Conservation (phyloP, 2,888 invertebrate genomes). For the Melanotus villosus region DNA sequence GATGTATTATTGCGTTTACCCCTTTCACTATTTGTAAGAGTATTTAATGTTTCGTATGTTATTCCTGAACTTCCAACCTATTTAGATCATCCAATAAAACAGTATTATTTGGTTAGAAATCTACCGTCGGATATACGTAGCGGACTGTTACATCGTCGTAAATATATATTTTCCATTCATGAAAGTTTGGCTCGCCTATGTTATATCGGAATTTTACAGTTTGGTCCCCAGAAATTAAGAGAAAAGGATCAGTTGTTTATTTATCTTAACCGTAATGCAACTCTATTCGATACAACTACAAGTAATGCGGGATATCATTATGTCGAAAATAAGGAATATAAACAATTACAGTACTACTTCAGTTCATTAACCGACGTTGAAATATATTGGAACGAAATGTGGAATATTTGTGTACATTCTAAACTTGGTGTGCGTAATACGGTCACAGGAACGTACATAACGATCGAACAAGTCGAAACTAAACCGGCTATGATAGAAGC, state of each 20-base stretch:
- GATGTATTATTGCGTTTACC: conserved; percentile 81
- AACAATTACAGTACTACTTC: conserved; percentile 72
- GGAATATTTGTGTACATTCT: conserved; percentile 78
- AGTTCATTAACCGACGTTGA: conserved; percentile 71
- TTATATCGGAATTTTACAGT: conserved; percentile 79
- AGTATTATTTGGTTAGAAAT: conserved; percentile 75
- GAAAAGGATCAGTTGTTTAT: conserved; percentile 81
- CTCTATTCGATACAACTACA: conserved; percentile 76
- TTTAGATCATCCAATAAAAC: conserved; percentile 77
- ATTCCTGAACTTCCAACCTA: conserved; percentile 73
- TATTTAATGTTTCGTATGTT: conserved; percentile 74
- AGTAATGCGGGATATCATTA: conserved; percentile 75
- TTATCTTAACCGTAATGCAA: conserved; percentile 76
- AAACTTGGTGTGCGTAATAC: conserved; percentile 70
- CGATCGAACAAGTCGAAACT: conserved; percentile 68
- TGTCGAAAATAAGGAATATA: conserved; percentile 74
- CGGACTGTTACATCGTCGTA: conserved; percentile 71
- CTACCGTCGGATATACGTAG: conserved; percentile 72
- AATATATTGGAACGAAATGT: conserved; percentile 79
- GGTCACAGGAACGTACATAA: conserved; percentile 64
- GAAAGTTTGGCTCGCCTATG: conserved; percentile 74
- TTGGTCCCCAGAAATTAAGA: conserved; percentile 75
- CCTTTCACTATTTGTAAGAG: conserved; percentile 77
- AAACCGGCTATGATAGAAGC: conserved; percentile 70
- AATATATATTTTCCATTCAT: conserved; percentile 73